Conservation (phyloP, 1,140 invertebrate species). For the Caenorhabditis remanei region DNA sequence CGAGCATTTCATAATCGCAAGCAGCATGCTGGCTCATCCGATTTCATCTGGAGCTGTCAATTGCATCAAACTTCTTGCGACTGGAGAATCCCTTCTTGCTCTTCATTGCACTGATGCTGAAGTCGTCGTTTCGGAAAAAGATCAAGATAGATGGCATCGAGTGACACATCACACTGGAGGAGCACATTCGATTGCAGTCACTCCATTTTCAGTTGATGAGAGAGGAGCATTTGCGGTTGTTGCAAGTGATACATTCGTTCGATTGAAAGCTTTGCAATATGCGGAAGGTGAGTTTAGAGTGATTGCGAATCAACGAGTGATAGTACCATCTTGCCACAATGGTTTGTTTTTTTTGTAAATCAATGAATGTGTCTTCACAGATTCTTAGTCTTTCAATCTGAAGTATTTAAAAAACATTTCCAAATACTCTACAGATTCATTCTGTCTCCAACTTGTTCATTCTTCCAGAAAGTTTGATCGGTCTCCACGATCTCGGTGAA, state of each 20-base stretch:
- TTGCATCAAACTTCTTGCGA: slow-evolving; percentile 31
- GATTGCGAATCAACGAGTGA: neutral
- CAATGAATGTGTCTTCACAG: too few species aligned
- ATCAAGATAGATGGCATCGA: slow-evolving; percentile 60
- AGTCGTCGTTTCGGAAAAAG: slow-evolving; percentile 58
- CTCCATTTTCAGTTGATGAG: slow-evolving; percentile 52
- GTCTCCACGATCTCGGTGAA: slow-evolving; percentile 57
- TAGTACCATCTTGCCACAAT: too few species aligned
- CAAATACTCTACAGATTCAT: neutral
- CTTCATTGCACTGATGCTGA: slow-evolving; percentile 44
- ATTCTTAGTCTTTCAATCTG: neutral
- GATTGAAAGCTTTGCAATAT: slow-evolving; percentile 58
- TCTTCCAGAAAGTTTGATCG: slow-evolving; percentile 45
- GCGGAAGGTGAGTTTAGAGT: slow-evolving; percentile 5
- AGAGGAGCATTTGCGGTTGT: slow-evolving; percentile 55
- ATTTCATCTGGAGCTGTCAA: slow-evolving; percentile 53
- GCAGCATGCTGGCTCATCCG: slow-evolving; percentile 46
- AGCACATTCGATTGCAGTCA: slow-evolving; percentile 58
- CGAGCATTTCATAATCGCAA: slow-evolving; percentile 54
- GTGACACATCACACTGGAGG: slow-evolving; percentile 40
- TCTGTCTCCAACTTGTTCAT: neutral
- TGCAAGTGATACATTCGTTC: slow-evolving; percentile 32
- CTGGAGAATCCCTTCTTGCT: slow-evolving; percentile 42
- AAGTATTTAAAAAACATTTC: neutral
- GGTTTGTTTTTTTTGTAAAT: too few species aligned